Conservation (phyloP, 2,888 invertebrate species). For the Bugula neritina region DNA sequence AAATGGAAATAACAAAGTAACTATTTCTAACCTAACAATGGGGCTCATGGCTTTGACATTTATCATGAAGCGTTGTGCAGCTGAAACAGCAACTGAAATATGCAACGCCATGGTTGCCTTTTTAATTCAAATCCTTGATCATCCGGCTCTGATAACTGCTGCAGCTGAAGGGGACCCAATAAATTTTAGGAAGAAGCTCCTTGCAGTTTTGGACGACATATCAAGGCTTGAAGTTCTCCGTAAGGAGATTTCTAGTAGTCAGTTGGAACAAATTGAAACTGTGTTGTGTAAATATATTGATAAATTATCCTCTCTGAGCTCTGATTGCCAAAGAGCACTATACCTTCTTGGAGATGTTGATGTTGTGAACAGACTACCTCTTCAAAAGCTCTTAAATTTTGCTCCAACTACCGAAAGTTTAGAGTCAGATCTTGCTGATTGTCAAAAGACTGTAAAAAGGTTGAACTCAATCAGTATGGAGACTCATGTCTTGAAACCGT, state of each 20-base stretch:
- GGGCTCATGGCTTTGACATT: neutral
- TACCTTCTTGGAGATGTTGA: neutral
- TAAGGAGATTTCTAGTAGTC: no score
- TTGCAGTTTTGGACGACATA: no score
- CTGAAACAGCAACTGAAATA: neutral
- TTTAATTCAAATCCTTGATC: neutral
- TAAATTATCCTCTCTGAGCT: neutral
- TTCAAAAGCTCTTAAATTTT: no score
- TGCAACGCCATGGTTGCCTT: neutral
- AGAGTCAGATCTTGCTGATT: no score
- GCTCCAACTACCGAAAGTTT: no score
- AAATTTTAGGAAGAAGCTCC: no score
- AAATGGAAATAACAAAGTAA: neutral
- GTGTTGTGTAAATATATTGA: neutral
- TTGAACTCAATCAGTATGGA: neutral
- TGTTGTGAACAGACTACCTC: neutral
- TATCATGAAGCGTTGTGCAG: neutral
- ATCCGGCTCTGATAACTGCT: no score
- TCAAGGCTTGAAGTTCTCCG: no score
- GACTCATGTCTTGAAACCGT: neutral
- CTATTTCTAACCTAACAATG: neutral
- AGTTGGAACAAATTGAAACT: neutral
- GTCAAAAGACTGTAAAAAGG: neutral
- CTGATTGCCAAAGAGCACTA: neutral
- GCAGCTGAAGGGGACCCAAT: no score